Evolutionary conservation across 2,888 invertebrate species (phyloP).

Genomic region (Schizotus pectinicornis): DNA sequence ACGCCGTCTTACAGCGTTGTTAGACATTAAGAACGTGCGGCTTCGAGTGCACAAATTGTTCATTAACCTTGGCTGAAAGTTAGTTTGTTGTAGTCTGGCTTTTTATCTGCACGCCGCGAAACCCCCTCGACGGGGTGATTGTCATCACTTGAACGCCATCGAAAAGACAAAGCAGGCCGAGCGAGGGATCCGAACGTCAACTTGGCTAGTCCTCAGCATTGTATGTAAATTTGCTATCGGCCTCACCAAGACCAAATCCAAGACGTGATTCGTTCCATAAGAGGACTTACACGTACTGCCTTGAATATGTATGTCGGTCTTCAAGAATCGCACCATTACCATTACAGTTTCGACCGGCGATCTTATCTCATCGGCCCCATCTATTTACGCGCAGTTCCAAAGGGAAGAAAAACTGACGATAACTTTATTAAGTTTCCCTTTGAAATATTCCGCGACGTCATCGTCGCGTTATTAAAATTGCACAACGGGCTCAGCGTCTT

Average conservation of each 20-base stretch:
- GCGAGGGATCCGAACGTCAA: conserved; percentile 22
- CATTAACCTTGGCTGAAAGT: no score
- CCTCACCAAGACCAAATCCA: conserved; percentile 10
- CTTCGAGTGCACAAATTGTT: no score
- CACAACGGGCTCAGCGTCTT: no score
- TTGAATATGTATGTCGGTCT: conserved; percentile 22
- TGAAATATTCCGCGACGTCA: background rate
- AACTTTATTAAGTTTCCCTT: conserved; percentile 18
- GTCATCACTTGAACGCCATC: conserved; percentile 10
- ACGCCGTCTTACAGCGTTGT: no score
- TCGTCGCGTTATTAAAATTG: background rate
- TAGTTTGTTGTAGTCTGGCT: no score
- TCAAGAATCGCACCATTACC: conserved; percentile 20
- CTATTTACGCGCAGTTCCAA: conserved; percentile 1
- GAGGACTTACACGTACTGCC: conserved; percentile 33
- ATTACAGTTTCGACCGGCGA: conserved; percentile 11
- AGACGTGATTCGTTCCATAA: conserved; percentile 34
- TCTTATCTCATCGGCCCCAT: conserved; percentile 19
- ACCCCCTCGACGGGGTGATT: conserved; percentile 17
- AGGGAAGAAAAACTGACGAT: conserved; percentile 12
- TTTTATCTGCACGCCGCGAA: no score
- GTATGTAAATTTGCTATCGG: conserved; percentile 34
- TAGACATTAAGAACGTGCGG: no score
- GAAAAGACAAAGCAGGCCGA: conserved; percentile 3
- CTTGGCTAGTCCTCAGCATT: conserved; percentile 29